Evolutionary conservation across 2,113 vertebrate species (phyloP).

Genomic region (Echinops telfairi): DNA sequence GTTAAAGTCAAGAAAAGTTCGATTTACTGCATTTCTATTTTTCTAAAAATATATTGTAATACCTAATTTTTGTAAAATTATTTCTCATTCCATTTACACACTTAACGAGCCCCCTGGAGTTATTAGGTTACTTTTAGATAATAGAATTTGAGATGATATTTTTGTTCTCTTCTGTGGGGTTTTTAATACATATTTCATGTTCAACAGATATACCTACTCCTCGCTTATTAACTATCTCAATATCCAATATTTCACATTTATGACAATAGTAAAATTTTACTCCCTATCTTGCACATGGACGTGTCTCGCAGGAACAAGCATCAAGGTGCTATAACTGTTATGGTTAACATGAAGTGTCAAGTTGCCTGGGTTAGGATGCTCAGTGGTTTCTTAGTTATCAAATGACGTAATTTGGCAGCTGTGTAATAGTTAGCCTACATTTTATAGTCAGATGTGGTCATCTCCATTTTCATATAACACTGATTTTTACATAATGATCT

Average conservation of each 20-base stretch:
- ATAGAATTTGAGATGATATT: not conserved
- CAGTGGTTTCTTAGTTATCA: too few species aligned
- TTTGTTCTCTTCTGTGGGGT: not conserved
- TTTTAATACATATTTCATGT: not conserved
- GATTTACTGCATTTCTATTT: slow-evolving; percentile 67
- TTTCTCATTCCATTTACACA: slow-evolving; percentile 46
- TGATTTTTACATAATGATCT: too few species aligned
- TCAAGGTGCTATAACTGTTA: not conserved
- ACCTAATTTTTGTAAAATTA: slow-evolving; percentile 65
- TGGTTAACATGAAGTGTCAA: too few species aligned
- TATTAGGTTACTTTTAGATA: slow-evolving; percentile 12
- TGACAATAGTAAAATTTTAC: too few species aligned
- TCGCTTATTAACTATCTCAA: too few species aligned
- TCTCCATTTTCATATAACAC: too few species aligned
- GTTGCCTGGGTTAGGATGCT: too few species aligned
- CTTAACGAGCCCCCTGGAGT: slow-evolving; percentile 22
- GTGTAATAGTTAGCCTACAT: too few species aligned
- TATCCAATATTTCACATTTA: too few species aligned
- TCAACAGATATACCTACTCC: not conserved
- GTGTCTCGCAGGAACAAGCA: not conserved
- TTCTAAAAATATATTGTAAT: not conserved
- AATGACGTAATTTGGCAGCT: too few species aligned
- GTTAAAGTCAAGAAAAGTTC: slow-evolving; percentile 70
- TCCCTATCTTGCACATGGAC: not conserved
- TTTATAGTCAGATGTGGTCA: too few species aligned